Evolutionary conservation across 2,113 vertebrate genomes (phyloP).

Genomic region (Cheilinus undulatus): DNA sequence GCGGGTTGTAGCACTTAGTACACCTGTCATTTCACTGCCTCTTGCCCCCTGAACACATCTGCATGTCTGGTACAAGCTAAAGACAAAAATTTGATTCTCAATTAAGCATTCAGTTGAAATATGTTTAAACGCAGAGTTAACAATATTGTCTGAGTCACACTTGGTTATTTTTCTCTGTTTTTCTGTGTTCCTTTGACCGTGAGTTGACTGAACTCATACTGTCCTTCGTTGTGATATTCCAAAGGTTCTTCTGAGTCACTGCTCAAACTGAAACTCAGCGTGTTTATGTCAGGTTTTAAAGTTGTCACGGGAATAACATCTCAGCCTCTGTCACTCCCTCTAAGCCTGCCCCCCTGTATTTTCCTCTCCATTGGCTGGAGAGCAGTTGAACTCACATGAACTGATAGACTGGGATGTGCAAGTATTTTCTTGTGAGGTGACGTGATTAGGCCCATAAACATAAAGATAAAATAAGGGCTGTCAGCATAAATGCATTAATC

Average conservation of each 20-base stretch:
- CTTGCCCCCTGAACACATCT: conserved; percentile 4
- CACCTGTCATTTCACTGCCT: conserved; percentile 8
- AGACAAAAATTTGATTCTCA: conserved; percentile 23
- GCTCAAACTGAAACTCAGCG: conserved; percentile 28
- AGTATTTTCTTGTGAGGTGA: too few relatives aligned
- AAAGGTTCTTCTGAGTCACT: conserved; percentile 31
- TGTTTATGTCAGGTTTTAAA: conserved; percentile 23
- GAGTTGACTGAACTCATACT: not conserved
- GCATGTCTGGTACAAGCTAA: conserved; percentile 34
- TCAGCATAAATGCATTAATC: too few relatives aligned
- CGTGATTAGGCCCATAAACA: too few relatives aligned
- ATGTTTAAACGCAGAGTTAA: conserved; percentile 23
- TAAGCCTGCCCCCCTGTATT: not conserved
- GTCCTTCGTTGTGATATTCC: not conserved
- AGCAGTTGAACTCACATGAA: not conserved
- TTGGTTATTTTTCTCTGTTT: not conserved
- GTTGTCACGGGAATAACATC: conserved; percentile 12
- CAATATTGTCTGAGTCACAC: conserved; percentile 9
- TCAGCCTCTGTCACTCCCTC: conserved; percentile 6
- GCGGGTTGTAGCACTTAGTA: conserved; percentile 54
- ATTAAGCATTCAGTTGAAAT: conserved; percentile 10
- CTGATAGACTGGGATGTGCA: too few relatives aligned
- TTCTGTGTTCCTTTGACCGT: not conserved
- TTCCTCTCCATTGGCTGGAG: not conserved
- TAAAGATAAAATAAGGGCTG: too few relatives aligned